phyloP scores from a whole-genome alignment of 2,113 vertebrate species.

The Nycticorax nycticorax region DNA sequence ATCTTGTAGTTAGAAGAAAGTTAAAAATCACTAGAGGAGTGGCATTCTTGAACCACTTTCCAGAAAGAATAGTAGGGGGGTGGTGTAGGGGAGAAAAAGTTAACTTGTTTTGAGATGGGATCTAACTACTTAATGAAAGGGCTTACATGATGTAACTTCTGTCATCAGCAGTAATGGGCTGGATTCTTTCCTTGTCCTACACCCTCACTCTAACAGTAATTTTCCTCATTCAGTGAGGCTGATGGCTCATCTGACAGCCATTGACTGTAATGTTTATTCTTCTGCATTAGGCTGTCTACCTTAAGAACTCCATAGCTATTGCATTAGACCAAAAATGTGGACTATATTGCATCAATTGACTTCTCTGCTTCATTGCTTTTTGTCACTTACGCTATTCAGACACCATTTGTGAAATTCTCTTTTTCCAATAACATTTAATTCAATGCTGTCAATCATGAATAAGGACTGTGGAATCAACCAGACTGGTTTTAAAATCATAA shows the following conservation, averaged over 20 bases:
- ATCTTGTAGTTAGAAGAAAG: not conserved
- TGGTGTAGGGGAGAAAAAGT: not conserved
- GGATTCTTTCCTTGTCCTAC: not conserved
- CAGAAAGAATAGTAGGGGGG: not conserved
- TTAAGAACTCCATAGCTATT: not conserved
- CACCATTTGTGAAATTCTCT: not conserved
- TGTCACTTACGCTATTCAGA: not conserved
- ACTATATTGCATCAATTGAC: not conserved
- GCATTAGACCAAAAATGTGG: not conserved
- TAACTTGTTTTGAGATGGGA: not conserved
- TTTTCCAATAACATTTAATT: not conserved
- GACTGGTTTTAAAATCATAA: not conserved
- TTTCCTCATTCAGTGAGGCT: not conserved
- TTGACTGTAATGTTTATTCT: not conserved
- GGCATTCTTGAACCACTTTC: not conserved
- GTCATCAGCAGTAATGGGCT: not conserved
- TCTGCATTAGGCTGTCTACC: not conserved
- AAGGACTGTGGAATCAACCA: not conserved
- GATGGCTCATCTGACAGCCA: not conserved
- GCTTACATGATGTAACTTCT: not conserved
- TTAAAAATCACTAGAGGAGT: not conserved
- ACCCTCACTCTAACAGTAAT: not conserved
- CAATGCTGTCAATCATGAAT: not conserved
- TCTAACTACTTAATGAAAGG: not conserved
- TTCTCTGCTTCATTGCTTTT: not conserved